Conservation (phyloP, 2,113 vertebrate genomes). For the Elanus axillaris region DNA sequence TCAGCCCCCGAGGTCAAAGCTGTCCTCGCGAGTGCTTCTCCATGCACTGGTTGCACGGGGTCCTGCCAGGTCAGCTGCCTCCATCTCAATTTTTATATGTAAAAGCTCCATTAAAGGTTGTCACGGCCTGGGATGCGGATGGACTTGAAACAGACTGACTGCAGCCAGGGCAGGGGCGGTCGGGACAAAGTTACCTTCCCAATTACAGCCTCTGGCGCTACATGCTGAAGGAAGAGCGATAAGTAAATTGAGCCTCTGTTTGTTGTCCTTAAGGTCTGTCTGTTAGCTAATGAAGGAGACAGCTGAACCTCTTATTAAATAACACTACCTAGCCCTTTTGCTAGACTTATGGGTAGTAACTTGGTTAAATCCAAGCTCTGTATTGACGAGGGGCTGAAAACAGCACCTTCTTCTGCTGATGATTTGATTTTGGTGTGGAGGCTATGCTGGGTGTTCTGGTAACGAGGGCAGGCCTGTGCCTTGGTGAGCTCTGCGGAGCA, state of each 20-base stretch:
- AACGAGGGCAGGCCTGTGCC: neutral
- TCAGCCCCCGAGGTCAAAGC: neutral
- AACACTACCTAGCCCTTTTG: neutral
- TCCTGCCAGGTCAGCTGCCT: neutral
- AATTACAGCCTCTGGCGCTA: neutral
- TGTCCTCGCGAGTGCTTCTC: neutral
- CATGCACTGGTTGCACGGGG: rapidly evolving
- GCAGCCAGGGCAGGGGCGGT: neutral
- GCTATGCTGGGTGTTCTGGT: neutral
- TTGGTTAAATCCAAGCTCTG: neutral
- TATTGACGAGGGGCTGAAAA: neutral
- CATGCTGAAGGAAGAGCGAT: neutral
- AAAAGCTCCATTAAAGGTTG: neutral
- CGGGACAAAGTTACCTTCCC: neutral
- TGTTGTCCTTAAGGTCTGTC: neutral
- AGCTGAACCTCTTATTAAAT: neutral
- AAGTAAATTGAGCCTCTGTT: neutral
- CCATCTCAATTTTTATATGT: rapidly evolving
- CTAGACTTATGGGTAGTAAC: neutral
- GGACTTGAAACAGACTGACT: neutral
- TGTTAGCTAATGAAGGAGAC: neutral
- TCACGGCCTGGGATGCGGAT: rapidly evolving
- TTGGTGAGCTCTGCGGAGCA: rapidly evolving
- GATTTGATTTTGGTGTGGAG: neutral
- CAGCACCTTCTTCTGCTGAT: neutral